These are phyloP conservation scores for Carettochelys insculpta DNA, from an alignment of 2,113 vertebrate genomes.

Conservation along the genomic window DNA sequence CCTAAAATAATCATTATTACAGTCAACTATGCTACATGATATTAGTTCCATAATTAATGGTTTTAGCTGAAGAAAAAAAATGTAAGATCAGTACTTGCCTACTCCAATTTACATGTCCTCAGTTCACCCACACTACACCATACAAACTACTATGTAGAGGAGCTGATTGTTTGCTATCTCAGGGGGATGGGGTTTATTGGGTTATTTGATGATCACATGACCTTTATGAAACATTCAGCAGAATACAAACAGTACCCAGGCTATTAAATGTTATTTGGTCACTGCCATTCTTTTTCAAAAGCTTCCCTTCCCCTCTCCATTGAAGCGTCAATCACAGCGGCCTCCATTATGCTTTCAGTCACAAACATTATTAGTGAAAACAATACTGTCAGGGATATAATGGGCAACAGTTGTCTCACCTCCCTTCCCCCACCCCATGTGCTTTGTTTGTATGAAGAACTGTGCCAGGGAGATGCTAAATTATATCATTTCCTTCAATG, in stretches of 20 bases:
- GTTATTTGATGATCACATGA: background rate
- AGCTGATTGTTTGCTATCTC: background rate
- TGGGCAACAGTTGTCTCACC: background rate
- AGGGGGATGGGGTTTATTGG: background rate
- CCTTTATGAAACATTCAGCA: background rate
- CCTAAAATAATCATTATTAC: background rate
- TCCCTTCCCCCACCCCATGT: conserved; percentile 17
- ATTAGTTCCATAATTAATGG: background rate
- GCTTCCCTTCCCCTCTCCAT: background rate
- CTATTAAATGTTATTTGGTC: conserved; percentile 31
- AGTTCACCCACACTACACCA: background rate
- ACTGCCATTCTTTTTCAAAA: conserved; percentile 7
- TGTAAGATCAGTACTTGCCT: background rate
- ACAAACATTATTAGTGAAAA: conserved; percentile 6
- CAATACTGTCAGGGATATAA: conserved; percentile 40
- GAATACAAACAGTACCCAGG: background rate
- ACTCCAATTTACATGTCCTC: background rate
- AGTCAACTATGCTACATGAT: background rate
- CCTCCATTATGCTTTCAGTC: conserved; percentile 44
- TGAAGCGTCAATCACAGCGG: conserved; percentile 34
- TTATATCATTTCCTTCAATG: conserved; percentile 67
- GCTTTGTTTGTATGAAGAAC: conserved; percentile 48
- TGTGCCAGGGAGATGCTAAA: conserved; percentile 44
- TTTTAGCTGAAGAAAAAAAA: background rate
- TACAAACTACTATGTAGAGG: conserved; percentile 3